Conservation (phyloP, 1,140 invertebrate species). For the Phymorhynchus buccinoides region DNA sequence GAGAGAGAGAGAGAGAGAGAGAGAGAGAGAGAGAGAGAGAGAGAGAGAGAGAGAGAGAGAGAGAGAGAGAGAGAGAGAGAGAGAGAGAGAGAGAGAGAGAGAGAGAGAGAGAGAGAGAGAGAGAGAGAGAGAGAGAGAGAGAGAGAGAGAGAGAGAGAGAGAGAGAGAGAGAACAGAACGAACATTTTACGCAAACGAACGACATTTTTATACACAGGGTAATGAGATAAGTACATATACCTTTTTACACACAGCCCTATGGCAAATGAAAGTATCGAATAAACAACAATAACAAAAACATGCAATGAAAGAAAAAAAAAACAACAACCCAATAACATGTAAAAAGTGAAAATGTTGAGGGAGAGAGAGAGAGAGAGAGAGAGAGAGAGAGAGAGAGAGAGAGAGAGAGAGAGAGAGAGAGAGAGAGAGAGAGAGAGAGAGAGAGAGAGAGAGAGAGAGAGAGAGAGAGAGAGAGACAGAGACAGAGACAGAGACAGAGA, state of each 20-base stretch:
- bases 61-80: neutral
- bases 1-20: neutral
- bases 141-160: neutral
- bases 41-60: neutral
- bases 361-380: constrained; percentile 17
- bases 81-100: neutral
- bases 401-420: neutral
- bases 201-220: no score
- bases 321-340: no score
- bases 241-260: no score
- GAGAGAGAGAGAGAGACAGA: constrained; percentile 20
- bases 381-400: neutral
- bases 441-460: neutral
- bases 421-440: constrained; percentile 15
- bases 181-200: neutral
- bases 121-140: neutral
- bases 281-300: neutral
- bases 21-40: no score
- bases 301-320: neutral
- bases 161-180: neutral
- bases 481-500: constrained; percentile 9
- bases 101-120: neutral
- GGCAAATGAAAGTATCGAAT: no score
- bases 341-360: no score
- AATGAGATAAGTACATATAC: no score